Conservation (phyloP, 2,888 invertebrate species). For the Clunio marinus region DNA sequence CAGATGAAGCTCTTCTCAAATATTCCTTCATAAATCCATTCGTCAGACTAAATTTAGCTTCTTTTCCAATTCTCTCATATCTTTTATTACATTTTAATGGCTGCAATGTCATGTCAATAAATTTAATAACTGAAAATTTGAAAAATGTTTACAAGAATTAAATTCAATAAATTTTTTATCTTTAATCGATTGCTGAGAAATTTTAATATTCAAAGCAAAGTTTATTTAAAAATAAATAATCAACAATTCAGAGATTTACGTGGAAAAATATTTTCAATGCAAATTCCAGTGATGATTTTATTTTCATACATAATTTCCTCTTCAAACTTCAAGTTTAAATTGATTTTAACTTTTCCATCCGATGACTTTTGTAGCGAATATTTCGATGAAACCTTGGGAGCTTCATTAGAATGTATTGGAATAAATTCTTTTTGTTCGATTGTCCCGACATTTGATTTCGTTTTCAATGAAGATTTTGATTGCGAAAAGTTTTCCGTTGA, state of each 20-base stretch:
- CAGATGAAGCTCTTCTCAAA: background rate
- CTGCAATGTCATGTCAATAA: background rate
- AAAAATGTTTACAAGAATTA: background rate
- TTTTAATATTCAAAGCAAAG: no score
- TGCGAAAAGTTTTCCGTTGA: no score
- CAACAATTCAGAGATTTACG: background rate
- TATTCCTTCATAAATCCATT: constrained; percentile 21
- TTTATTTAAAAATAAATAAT: background rate
- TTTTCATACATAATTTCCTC: constrained; percentile 4
- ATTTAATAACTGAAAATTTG: no score
- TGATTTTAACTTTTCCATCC: background rate
- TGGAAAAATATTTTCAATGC: background rate
- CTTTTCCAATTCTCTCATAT: background rate
- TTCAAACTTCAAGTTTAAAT: background rate
- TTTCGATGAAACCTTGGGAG: constrained; percentile 10
- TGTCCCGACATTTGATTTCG: background rate
- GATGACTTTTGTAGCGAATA: background rate
- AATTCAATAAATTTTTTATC: constrained; percentile 2
- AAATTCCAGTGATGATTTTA: background rate
- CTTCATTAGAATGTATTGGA: background rate
- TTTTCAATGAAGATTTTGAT: background rate
- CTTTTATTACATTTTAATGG: background rate
- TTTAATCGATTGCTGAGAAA: background rate
- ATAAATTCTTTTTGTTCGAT: background rate
- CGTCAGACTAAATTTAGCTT: background rate